Evolutionary conservation across 2,888 invertebrate genomes (phyloP).

Genomic region (Chrysolina oricalcia): DNA sequence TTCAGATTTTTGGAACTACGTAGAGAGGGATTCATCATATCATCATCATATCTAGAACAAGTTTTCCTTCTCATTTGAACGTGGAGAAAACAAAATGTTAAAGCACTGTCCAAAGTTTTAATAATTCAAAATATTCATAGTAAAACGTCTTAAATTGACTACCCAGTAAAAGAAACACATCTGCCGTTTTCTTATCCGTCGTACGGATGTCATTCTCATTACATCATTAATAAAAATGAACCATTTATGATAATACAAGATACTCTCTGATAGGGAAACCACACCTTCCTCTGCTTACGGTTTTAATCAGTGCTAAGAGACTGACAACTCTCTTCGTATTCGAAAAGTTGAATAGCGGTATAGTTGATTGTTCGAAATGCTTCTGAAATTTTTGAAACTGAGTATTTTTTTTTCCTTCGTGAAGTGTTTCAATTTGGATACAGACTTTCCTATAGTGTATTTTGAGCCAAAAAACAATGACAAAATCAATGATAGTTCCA

Average conservation of each 20-base stretch:
- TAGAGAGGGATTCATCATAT: too few relatives aligned
- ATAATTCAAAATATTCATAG: too few relatives aligned
- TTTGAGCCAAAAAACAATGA: slow-evolving; percentile 38
- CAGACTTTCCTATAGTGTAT: slow-evolving; percentile 49
- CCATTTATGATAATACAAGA: background rate
- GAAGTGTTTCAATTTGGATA: slow-evolving; percentile 50
- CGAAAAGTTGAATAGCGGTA: too few relatives aligned
- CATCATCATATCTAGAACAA: too few relatives aligned
- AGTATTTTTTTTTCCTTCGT: background rate
- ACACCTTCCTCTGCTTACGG: background rate
- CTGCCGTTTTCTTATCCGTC: background rate
- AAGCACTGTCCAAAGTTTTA: too few relatives aligned
- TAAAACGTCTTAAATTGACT: background rate
- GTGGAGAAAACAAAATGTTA: too few relatives aligned
- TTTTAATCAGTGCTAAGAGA: background rate
- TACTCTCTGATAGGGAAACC: background rate
- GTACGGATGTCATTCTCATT: background rate
- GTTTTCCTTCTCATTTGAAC: too few relatives aligned
- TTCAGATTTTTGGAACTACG: too few relatives aligned
- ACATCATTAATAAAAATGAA: background rate
- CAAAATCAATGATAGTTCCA: slow-evolving; percentile 17
- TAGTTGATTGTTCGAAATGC: background rate
- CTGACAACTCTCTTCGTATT: too few relatives aligned
- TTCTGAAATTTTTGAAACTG: background rate
- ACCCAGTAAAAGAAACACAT: background rate